phyloP scores from a whole-genome alignment of 2,888 invertebrate genomes.

The Platypus cylindrus region DNA sequence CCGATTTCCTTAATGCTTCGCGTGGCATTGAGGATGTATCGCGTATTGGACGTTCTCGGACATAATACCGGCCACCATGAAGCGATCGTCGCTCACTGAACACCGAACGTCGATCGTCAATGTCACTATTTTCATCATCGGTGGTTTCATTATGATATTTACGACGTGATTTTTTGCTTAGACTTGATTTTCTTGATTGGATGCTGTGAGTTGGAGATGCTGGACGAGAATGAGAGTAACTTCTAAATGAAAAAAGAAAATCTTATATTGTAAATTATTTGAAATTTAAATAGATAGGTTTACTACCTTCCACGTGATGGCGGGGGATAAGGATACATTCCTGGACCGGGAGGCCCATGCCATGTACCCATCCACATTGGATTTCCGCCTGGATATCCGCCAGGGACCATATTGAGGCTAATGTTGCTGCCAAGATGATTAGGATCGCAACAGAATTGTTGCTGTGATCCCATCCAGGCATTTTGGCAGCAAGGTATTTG shows the following conservation, averaged over 20 bases:
- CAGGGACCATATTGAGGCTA: slow-evolving; percentile 34
- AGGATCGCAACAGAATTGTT: slow-evolving; percentile 23
- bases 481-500: slow-evolving; percentile 38
- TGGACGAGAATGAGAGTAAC: slow-evolving; percentile 51
- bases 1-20: slow-evolving; percentile 23
- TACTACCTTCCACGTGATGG: slow-evolving; percentile 1
- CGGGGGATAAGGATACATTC: slow-evolving; percentile 27
- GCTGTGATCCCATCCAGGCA: slow-evolving; percentile 31
- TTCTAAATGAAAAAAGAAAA: slow-evolving; percentile 26
- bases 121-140: slow-evolving; percentile 34
- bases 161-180: slow-evolving; percentile 40
- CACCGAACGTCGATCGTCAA: slow-evolving; percentile 26
- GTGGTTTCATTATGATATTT: slow-evolving; percentile 38
- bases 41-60: slow-evolving; percentile 21
- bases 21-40: slow-evolving; percentile 28
- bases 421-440: slow-evolving; percentile 42
- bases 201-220: slow-evolving; percentile 56
- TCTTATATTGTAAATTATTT: background rate
- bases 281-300: background rate
- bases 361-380: slow-evolving; percentile 39
- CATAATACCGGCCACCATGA: slow-evolving; percentile 22
- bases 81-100: slow-evolving; percentile 28
- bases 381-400: slow-evolving; percentile 29
- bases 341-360: slow-evolving; percentile 32
- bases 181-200: slow-evolving; percentile 56